Conservation (phyloP, 2,797 vertebrate genomes). For the Hydrocynus forskahlii region DNA sequence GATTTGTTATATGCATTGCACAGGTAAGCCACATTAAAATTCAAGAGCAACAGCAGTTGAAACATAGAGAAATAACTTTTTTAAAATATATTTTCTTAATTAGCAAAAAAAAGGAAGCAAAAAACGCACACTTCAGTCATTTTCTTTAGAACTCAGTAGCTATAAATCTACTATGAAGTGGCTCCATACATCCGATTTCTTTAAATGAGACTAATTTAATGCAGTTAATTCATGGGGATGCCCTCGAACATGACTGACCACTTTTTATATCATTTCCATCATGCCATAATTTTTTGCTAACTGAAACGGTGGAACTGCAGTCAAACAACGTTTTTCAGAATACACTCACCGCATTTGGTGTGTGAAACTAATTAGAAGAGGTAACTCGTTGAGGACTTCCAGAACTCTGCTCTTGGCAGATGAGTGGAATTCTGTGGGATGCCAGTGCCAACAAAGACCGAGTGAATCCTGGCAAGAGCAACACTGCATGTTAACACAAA, state of each 20-base stretch:
- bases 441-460: conserved; percentile 45
- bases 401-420: conserved; percentile 46
- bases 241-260: neutral
- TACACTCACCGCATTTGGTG: conserved; percentile 45
- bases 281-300: neutral
- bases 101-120: too few species aligned
- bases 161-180: too few species aligned
- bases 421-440: conserved; percentile 41
- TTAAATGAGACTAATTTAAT: neutral
- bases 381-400: conserved; percentile 45
- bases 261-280: neutral
- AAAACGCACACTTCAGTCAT: neutral
- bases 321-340: conserved; percentile 9
- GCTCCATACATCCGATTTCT: neutral
- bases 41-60: neutral
- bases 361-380: conserved; percentile 50
- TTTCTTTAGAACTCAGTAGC: too few species aligned
- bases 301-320: neutral
- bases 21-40: neutral
- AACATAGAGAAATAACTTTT: neutral
- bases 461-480: conserved; percentile 47
- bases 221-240: neutral
- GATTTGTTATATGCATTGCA: neutral
- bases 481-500: conserved; percentile 44
- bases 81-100: too few species aligned